These are phyloP conservation scores for Etheostoma perlongum DNA, from an alignment of 2,797 vertebrate genomes.

Conservation along the genomic window DNA sequence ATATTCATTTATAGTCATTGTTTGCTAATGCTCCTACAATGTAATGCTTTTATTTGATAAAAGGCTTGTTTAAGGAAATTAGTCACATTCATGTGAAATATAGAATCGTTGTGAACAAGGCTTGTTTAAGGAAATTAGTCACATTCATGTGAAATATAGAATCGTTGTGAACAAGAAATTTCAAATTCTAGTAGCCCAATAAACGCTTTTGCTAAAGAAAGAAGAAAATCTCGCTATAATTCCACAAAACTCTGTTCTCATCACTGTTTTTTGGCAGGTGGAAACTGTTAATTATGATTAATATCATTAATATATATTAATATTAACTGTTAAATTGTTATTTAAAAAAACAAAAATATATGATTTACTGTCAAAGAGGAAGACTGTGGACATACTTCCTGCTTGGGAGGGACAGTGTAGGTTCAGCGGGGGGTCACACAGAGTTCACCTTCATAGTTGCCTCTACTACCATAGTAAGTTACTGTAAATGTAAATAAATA, in stretches of 20 bases:
- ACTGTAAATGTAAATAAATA: too few species aligned
- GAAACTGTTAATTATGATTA: background rate
- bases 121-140: conserved; percentile 25
- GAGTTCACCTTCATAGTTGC: conserved; percentile 33
- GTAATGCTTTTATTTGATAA: background rate
- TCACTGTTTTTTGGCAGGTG: background rate
- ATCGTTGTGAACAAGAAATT: background rate
- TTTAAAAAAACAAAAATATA: background rate
- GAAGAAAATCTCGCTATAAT: background rate
- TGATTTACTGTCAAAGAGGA: background rate
- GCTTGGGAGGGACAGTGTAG: background rate
- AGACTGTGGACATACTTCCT: background rate
- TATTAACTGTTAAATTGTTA: too few species aligned
- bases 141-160: background rate
- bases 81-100: background rate
- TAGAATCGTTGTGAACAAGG: background rate
- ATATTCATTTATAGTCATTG: conserved; percentile 37
- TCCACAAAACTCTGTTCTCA: background rate
- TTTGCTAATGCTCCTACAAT: conserved; percentile 7
- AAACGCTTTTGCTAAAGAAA: background rate
- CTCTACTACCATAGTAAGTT: too few species aligned
- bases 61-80: conserved; percentile 30
- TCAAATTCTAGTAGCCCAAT: too few species aligned
- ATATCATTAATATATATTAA: too few species aligned
- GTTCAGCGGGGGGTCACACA: background rate